Evolutionary conservation across 2,888 invertebrate genomes (phyloP).

Genomic region (Phlogophora meticulosa): DNA sequence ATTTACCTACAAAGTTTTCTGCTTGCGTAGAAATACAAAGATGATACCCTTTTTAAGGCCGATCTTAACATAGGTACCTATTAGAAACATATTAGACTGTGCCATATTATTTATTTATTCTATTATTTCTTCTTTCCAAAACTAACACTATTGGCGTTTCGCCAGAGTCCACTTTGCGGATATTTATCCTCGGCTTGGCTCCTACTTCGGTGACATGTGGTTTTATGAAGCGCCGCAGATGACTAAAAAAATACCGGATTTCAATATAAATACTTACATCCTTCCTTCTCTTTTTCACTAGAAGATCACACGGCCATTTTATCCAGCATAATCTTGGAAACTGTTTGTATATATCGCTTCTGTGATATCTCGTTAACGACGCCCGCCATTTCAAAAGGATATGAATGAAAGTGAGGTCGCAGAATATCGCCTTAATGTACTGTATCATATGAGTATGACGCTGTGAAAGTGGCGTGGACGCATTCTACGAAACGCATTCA

Average conservation of each 20-base stretch:
- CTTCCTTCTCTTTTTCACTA: background rate
- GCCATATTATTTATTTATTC: background rate
- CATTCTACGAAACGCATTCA: slow-evolving; percentile 8
- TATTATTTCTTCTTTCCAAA: slow-evolving; percentile 13
- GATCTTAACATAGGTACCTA: background rate
- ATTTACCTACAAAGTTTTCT: too few species aligned
- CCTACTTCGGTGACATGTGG: background rate
- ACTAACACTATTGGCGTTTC: background rate
- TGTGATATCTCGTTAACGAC: background rate
- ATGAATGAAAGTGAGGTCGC: background rate
- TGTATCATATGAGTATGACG: slow-evolving; percentile 6
- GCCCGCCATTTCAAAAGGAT: background rate
- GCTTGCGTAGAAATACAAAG: too few species aligned
- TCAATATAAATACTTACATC: background rate
- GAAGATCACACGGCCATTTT: background rate
- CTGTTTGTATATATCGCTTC: background rate
- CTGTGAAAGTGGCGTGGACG: background rate
- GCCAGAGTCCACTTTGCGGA: slow-evolving; percentile 8
- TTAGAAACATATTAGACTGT: background rate
- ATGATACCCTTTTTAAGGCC: background rate
- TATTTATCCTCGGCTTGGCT: slow-evolving; percentile 9
- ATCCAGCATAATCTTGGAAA: background rate
- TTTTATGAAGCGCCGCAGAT: background rate
- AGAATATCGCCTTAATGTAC: slow-evolving; percentile 12
- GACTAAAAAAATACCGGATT: background rate